Evolutionary conservation across 2,113 vertebrate genomes (phyloP), one percentile per base, ranked within the genome.

Genomic region (Echinops telfairi): DNA sequence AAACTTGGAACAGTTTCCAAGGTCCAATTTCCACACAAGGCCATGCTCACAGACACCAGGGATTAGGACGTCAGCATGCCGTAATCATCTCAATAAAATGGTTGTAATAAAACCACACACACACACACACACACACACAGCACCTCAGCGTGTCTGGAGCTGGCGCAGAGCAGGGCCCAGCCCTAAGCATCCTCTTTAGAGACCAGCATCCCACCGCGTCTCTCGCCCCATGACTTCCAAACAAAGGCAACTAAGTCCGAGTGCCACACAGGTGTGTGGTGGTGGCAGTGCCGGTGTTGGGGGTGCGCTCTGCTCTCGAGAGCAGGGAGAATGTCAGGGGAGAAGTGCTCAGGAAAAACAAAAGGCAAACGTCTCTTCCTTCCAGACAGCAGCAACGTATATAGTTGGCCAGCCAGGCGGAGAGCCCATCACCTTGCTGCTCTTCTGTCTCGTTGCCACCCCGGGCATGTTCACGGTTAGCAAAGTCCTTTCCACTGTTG

Each of bases 91-190:
- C 11, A 58, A 43, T 33, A 57, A 20, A 33, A 40, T 58, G 40
- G 12, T 73, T 90, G 40, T 76, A 15, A n/a, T 20, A 53, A 83
- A 33, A 4, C 82, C 40, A 40, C 40, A 40, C 40, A 40, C 40
- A 40, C 40, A 40, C 40, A 40, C 40, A 40, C 40, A 40, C 40
- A 7, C 40, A 40, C 40, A 40, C 14, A 38, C 0, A 57, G 29
- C 16, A 5, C 27, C 33, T 6, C 23, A 1, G 60, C 78, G 62
- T 58, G 70, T 2, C 70, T 2, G 73, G 40, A 88, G 17, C 75
- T 3, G 4, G 47, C 80, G 0, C 33, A 17, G 17, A 1, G 16
- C 1, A 7, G 25, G 1, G 1, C 2, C 0, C 16, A 27, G 12
- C 57, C 36, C 17, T 6, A 12, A 16, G 15, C 43, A n/a, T 9